Base-by-base conservation (phyloP, 2,797 vertebrate species). In the Pachyuromys duprasi region DNA sequence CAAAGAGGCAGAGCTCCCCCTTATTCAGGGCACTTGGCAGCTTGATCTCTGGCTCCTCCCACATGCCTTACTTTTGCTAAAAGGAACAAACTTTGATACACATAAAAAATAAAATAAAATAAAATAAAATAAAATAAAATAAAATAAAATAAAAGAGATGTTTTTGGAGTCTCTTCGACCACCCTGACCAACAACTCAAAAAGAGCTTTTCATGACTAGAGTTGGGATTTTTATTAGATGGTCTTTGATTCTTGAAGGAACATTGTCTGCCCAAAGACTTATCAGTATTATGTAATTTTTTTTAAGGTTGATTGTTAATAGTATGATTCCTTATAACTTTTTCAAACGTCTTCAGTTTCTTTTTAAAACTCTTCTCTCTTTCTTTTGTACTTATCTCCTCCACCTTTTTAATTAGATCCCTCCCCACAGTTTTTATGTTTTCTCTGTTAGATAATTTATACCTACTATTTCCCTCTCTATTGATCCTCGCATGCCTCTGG, bases 41-140 rank as follows among this genome's bases (percentile, higher is more conserved):
- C 63, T 65, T 31, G 63, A 31, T 2, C 24, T 4, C 13, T 82
- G 86, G 57, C 78, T 94, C 63, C 90, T 89, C 69, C 74, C 12
- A 69, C 26, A 26, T 33, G 4, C 14, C 49, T 82, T 67, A 94
- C 42, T 76, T 83, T 92, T 90, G 20, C 72, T 94, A 39, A 55
- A 80, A 89, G 82, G 33, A 69, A 28, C 8, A n/a, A 11, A 74
- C 15, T 63, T 93, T 93, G 75, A 63, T 55, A 82, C 11, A 76
- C 78, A 74, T 28, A 31, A 84, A 74, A 45, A 67, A 24, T 36
- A 49, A 49, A 67, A 24, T 57, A 60, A 60, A 80, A 57, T n/a
- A n/a, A n/a, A n/a, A n/a, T n/a, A n/a, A n/a, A n/a, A n/a, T n/a
- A n/a, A n/a, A n/a, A n/a, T n/a, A n/a, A n/a, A n/a, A n/a, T n/a